Base-by-base conservation (phyloP, 2,113 vertebrate genomes). In the Gallinago media region DNA sequence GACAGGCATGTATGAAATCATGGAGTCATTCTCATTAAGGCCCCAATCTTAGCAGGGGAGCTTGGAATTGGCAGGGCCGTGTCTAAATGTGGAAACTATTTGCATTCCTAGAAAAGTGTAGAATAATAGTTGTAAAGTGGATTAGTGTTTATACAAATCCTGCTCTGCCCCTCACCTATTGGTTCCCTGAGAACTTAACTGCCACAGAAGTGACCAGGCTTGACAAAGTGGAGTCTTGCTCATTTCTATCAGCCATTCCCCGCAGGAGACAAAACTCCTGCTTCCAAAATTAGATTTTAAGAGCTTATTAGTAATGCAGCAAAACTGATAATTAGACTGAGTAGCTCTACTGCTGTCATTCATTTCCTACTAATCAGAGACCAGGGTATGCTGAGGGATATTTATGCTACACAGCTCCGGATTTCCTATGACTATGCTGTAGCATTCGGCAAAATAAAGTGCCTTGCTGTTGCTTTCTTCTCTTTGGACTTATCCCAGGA, bases 281-380 rank as follows among this genome's bases (percentile, higher is more conserved):
- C 85, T 93, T 95, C 83, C 83, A 94, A 94, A 97, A 97, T 94
- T 96, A 96, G 55, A 92, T 77, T 89, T 96, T 94, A 85, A 97
- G 79, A 94, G 81, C 85, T 78, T 93, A 92, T 96, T 95, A 96
- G 70, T 80, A 89, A 89, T 92, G 56, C 84, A 85, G 63, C 32
- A 94, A 94, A 94, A 85, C 72, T 92, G 87, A 82, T 96, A 96
- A 97, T 97, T 95, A 96, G 29, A 44, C 74, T 76, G 94, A 94
- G 91, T 91, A 88, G 66, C 67, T 95, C 88, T 82, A 76, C 75
- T 92, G 84, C 86, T 95, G 92, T 94, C 96, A 95, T 93, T 91
- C 67, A 95, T 94, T 96, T 95, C 94, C 76, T 94, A 75, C 55
- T 96, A 96, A 96, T 97, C 92, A 95, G 94, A 96, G 80, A 50